phyloP scores from a whole-genome alignment of 2,113 vertebrate species.

The Campylorhamphus procurvoides region DNA sequence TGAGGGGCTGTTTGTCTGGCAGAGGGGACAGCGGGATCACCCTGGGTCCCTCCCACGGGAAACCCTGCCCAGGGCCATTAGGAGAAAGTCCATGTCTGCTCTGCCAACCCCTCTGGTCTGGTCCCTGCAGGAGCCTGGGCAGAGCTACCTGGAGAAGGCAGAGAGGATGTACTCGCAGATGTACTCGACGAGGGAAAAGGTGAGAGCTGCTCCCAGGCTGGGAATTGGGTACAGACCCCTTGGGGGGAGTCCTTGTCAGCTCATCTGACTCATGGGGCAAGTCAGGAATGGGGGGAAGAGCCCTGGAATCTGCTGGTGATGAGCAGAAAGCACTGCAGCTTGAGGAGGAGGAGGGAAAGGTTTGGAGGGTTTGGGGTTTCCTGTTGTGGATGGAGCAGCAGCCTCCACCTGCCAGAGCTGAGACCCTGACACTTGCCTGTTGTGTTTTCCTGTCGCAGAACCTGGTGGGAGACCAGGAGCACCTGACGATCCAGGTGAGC shows the following conservation, averaged over 20 bases:
- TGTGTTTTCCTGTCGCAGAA: conserved; percentile 68
- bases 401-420: background rate
- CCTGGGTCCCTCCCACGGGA: accelerated
- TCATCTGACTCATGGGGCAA: accelerated
- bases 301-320: too few species aligned
- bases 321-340: background rate
- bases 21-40: background rate
- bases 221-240: background rate
- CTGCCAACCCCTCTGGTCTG: accelerated
- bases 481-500: conserved; percentile 85
- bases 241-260: background rate
- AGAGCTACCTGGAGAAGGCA: conserved; percentile 85
- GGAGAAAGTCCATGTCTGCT: background rate
- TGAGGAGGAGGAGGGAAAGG: background rate
- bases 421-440: background rate
- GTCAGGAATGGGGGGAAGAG: accelerated
- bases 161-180: conserved; percentile 81
- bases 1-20: background rate
- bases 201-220: conserved; percentile 40
- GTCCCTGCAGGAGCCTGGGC: conserved; percentile 78
- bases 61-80: background rate
- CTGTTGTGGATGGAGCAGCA: background rate
- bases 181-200: conserved; percentile 87
- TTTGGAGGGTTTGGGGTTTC: accelerated
- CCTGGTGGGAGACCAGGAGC: conserved; percentile 87